phyloP scores from a whole-genome alignment of 2,797 vertebrate genomes.

The Geotrypetes seraphini region DNA sequence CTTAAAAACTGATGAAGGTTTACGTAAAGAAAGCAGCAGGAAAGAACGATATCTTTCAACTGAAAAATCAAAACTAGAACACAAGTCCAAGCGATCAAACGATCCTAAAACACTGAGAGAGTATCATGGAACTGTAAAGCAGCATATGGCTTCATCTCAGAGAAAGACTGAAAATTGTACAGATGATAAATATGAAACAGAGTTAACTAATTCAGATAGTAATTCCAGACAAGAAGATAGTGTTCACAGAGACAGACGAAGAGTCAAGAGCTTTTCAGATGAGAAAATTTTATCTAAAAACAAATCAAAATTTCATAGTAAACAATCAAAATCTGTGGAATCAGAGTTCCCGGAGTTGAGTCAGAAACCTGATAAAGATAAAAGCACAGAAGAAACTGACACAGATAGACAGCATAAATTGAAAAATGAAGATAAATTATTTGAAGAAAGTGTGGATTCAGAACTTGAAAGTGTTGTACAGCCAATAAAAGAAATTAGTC shows the following conservation, averaged over 20 bases:
- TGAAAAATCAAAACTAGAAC: conserved; percentile 59
- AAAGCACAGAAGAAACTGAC: conserved; percentile 43
- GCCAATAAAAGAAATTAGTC: conserved; percentile 38
- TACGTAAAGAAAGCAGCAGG: conserved; percentile 55
- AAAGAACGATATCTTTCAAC: conserved; percentile 52
- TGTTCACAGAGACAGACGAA: conserved; percentile 64
- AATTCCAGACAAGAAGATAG: conserved; percentile 68
- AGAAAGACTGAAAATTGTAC: conserved; percentile 57
- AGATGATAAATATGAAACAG: conserved; percentile 74
- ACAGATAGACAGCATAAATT: conserved; percentile 62
- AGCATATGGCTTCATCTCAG: conserved; percentile 31
- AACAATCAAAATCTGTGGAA: conserved; percentile 52
- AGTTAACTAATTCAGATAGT: conserved; percentile 49
- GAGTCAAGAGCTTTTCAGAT: conserved; percentile 68
- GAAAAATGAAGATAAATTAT: conserved; percentile 61
- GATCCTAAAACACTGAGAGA: conserved; percentile 66
- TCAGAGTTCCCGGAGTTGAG: conserved; percentile 42
- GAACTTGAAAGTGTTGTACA: not conserved
- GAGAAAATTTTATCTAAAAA: conserved; percentile 59
- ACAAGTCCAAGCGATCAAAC: conserved; percentile 57
- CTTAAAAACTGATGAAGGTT: conserved; percentile 57
- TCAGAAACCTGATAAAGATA: conserved; percentile 61
- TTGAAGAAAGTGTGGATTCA: conserved; percentile 29
- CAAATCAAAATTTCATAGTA: conserved; percentile 63
- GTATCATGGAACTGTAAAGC: conserved; percentile 50